Evolutionary conservation across 2,888 invertebrate genomes (phyloP).

Genomic region (Lycocerus yunnanus): DNA sequence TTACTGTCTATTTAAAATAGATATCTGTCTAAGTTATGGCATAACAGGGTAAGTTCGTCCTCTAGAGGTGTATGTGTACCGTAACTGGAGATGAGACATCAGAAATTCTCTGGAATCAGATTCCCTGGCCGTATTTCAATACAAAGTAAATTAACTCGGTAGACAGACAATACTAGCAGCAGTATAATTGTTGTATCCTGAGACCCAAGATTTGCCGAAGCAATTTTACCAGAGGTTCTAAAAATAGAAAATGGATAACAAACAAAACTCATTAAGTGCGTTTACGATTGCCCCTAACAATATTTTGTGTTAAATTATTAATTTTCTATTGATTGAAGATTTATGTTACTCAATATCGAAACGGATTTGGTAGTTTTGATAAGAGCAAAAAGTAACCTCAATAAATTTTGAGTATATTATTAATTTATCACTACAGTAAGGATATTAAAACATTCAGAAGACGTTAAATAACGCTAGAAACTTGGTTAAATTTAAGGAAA

Average conservation of each 20-base stretch:
- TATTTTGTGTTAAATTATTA: not conserved
- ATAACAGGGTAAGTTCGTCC: constrained; percentile 22
- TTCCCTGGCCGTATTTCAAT: constrained; percentile 42
- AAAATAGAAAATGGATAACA: constrained; percentile 14
- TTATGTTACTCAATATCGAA: not conserved
- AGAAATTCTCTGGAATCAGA: constrained; percentile 39
- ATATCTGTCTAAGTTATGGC: constrained; percentile 6
- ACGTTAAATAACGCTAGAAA: not conserved
- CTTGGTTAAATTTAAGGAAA: constrained; percentile 6
- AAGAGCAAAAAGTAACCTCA: not conserved
- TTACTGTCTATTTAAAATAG: constrained; percentile 13
- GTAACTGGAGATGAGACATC: constrained; percentile 30
- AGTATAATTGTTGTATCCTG: constrained; percentile 40
- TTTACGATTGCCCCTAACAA: not conserved
- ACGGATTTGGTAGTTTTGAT: not conserved
- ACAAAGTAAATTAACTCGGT: constrained; percentile 44
- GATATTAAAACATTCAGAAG: not conserved
- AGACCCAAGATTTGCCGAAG: constrained; percentile 22
- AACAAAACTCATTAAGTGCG: not conserved
- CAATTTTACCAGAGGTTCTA: constrained; percentile 25
- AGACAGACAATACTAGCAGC: constrained; percentile 39
- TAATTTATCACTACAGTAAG: not conserved
- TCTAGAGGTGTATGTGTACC: constrained; percentile 31
- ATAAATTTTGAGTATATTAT: not conserved
- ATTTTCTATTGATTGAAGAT: not conserved